Conservation (phyloP, 2,888 invertebrate species). For the Ariolimax columbianus region DNA sequence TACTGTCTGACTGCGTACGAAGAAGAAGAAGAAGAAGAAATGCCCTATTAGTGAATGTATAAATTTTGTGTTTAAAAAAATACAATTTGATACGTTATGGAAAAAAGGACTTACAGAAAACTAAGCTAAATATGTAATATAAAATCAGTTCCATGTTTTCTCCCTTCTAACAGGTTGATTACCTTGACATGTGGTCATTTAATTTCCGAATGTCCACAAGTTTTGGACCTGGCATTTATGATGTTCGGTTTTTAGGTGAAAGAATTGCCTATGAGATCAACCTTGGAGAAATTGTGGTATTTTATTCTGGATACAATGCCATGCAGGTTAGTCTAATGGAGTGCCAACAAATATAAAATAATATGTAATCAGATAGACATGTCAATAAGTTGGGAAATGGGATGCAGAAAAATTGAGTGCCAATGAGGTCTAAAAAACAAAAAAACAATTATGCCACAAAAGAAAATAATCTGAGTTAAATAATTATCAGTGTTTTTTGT, state of each 20-base stretch:
- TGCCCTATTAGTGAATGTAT: too few relatives aligned
- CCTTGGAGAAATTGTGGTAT: constrained; percentile 70
- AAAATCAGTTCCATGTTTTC: neutral
- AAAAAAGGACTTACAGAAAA: neutral
- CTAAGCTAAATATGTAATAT: neutral
- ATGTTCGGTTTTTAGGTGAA: constrained; percentile 66
- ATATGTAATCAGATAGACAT: neutral
- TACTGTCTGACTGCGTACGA: too few relatives aligned
- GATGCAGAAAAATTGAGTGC: too few relatives aligned
- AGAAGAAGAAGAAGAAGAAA: too few relatives aligned
- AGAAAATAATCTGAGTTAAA: too few relatives aligned
- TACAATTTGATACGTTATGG: too few relatives aligned
- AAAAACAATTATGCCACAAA: too few relatives aligned
- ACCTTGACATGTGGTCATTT: constrained; percentile 70
- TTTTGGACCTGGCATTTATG: constrained; percentile 68
- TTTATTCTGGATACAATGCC: constrained; percentile 60
- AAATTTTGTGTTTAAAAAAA: too few relatives aligned
- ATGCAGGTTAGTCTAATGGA: constrained; percentile 17
- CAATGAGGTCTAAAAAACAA: too few relatives aligned
- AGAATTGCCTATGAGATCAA: constrained; percentile 73
- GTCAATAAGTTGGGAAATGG: neutral
- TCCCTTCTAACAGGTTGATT: constrained; percentile 61
- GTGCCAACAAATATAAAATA: too few relatives aligned
- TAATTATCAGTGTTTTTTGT: too few relatives aligned
- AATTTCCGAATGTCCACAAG: constrained; percentile 67